Conservation (phyloP, 2,888 invertebrate genomes). For the Tiliacea citrago region DNA sequence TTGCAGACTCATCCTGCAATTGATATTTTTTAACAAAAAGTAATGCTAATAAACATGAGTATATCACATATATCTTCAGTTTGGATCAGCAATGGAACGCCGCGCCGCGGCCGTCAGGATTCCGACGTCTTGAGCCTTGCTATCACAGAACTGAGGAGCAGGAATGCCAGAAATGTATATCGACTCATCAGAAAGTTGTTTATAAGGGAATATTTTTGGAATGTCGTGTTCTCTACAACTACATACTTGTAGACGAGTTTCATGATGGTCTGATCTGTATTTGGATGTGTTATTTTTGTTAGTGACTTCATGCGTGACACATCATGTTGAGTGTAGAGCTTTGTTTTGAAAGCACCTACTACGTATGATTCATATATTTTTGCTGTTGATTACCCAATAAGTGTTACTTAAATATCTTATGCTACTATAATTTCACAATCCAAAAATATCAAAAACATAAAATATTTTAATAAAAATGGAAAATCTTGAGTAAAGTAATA, state of each 20-base stretch:
- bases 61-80: constrained; percentile 63
- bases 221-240: constrained; percentile 48
- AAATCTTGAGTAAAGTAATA: neutral
- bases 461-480: neutral
- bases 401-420: too few relatives aligned
- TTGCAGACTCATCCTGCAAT: constrained; percentile 59
- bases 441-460: neutral
- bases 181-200: constrained; percentile 59
- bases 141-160: constrained; percentile 39
- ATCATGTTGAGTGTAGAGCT: constrained; percentile 34
- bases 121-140: constrained; percentile 30
- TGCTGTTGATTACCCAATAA: neutral
- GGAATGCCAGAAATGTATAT: constrained; percentile 55
- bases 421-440: neutral
- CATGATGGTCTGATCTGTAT: constrained; percentile 40
- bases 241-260: constrained; percentile 28
- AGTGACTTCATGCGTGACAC: constrained; percentile 57
- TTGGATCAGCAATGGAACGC: constrained; percentile 58
- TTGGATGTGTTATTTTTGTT: constrained; percentile 47
- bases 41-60: constrained; percentile 51
- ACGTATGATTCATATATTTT: neutral
- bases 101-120: constrained; percentile 55
- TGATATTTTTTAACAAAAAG: constrained; percentile 63
- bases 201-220: constrained; percentile 54
- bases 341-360: constrained; percentile 24